Conservation (phyloP, 2,888 invertebrate genomes). For the Lasioglossum calceatum region DNA sequence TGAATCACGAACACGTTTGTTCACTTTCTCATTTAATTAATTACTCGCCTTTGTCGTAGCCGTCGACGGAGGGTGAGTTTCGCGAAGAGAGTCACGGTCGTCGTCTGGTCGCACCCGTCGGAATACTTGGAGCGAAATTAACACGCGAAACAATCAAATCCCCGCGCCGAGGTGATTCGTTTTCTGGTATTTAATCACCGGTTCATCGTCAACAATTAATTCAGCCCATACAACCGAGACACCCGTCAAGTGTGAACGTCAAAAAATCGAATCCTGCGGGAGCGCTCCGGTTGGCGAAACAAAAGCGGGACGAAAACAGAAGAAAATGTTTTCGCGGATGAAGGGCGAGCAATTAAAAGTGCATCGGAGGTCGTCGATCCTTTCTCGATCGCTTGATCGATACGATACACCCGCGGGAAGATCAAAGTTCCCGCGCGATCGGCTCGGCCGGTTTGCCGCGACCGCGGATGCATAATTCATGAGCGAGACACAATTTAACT, state of each 20-base stretch:
- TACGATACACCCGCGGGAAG: constrained; percentile 47
- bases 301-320: neutral
- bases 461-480: constrained; percentile 74
- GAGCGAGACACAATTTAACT: constrained; percentile 77
- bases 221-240: neutral
- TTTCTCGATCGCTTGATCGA: constrained; percentile 54
- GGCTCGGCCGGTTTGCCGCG: constrained; percentile 26
- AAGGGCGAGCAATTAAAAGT: constrained; percentile 60
- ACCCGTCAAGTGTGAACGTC: neutral
- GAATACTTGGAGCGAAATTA: constrained; percentile 3
- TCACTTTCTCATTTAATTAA: constrained; percentile 25
- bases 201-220: constrained; percentile 17
- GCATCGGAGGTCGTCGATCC: constrained; percentile 54
- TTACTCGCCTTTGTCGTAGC: constrained; percentile 8
- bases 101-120: neutral
- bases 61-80: neutral
- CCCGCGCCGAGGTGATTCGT: neutral
- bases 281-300: neutral
- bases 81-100: neutral
- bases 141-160: constrained; percentile 19
- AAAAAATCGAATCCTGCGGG: neutral
- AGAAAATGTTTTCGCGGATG: neutral
- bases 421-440: constrained; percentile 69
- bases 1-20: neutral
- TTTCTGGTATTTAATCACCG: constrained; percentile 18